A percentile compares a stretch with the other conserved stretches of the same genome.
phyloP scores from a whole-genome alignment of 2,797 vertebrate species.

The Channallabes apus region DNA sequence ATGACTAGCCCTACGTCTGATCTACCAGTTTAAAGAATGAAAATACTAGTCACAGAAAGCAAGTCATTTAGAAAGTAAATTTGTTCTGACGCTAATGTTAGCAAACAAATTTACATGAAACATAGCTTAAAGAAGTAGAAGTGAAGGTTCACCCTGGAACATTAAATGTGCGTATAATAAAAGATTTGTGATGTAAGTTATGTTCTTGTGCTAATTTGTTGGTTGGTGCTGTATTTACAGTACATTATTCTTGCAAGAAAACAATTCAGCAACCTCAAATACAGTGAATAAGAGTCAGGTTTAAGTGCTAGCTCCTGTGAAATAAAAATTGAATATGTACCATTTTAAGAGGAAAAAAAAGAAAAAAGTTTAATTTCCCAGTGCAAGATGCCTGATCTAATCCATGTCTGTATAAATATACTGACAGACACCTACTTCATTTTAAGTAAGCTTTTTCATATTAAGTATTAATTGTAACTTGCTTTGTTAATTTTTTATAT shows the following conservation, averaged over 20 bases:
- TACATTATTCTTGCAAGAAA: not conserved
- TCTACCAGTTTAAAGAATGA: not conserved
- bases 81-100: not conserved
- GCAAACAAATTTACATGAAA: no score
- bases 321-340: not conserved
- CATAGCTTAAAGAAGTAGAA: not conserved
- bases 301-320: not conserved
- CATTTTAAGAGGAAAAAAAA: not conserved
- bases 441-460: not conserved
- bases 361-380: not conserved
- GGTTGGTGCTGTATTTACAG: not conserved
- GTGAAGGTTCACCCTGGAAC: not conserved
- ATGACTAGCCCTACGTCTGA: not conserved
- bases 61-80: not conserved
- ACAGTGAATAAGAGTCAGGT: not conserved
- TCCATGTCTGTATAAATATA: not conserved
- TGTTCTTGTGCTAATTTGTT: not conserved
- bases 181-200: not conserved
- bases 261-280: not conserved
- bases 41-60: not conserved
- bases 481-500: no score
- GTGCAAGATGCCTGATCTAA: not conserved
- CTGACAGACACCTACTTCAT: not conserved
- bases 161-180: constrained; percentile 3
- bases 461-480: not conserved